Conservation (phyloP, 2,113 vertebrate species). For the Chunga burmeisteri region DNA sequence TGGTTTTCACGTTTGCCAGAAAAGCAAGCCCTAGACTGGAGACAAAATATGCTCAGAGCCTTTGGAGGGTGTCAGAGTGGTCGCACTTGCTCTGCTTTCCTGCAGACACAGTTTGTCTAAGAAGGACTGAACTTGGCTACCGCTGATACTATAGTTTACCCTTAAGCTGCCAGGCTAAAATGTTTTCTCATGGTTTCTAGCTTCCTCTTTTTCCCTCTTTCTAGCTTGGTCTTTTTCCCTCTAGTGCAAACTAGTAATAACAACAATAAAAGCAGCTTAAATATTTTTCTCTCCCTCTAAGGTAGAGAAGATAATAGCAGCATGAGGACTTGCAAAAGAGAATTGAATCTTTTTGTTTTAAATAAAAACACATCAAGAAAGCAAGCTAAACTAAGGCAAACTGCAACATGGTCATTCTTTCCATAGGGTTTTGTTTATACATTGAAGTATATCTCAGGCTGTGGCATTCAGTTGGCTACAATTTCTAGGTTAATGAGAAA, state of each 20-base stretch:
- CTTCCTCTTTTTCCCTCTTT: neutral
- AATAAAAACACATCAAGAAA: neutral
- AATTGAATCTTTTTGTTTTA: neutral
- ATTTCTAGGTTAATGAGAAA: constrained; percentile 14
- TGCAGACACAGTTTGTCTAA: neutral
- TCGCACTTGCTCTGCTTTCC: neutral
- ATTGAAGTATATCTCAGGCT: neutral
- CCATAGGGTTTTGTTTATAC: constrained; percentile 25
- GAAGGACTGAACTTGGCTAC: neutral
- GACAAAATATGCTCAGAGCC: neutral
- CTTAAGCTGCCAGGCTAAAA: neutral
- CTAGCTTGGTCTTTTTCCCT: neutral
- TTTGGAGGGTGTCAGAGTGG: neutral
- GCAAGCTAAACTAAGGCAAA: neutral
- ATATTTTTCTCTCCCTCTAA: neutral
- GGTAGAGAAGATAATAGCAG: neutral
- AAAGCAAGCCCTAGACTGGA: neutral
- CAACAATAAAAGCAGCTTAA: neutral
- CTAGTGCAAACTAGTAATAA: neutral
- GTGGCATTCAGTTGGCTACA: neutral
- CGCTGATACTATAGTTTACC: neutral
- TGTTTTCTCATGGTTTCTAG: neutral
- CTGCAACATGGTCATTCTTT: neutral
- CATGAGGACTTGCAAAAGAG: neutral
- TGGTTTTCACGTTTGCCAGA: neutral